These are phyloP conservation scores for Mesocricetus auratus DNA, from an alignment of 2,113 vertebrate species.

Conservation along the genomic window DNA sequence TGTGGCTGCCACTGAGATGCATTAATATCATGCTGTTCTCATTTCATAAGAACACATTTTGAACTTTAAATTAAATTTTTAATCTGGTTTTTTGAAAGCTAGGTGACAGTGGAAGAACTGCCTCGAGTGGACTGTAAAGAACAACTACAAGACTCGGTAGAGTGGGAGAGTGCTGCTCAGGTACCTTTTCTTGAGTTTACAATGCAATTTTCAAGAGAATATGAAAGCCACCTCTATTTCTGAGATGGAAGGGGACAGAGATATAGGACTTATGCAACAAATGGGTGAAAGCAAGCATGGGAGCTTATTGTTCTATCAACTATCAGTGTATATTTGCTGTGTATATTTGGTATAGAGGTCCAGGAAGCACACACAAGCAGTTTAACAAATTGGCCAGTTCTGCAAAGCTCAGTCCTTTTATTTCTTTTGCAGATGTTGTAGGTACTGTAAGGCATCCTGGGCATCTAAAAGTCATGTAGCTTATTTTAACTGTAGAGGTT, in stretches of 20 bases:
- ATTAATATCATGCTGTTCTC: not conserved
- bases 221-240: not conserved
- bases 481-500: constrained; percentile 21
- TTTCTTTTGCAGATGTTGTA: constrained; percentile 39
- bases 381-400: not conserved
- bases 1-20: not conserved
- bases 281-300: not conserved
- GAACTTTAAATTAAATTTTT: not conserved
- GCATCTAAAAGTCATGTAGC: constrained; percentile 26
- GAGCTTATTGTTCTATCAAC: not conserved
- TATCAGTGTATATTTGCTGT: not conserved
- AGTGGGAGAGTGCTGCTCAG: not conserved
- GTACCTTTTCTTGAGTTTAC: constrained; percentile 41
- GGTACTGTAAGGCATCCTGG: not conserved
- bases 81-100: constrained; percentile 1
- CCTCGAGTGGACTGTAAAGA: not conserved
- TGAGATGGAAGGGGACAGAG: not conserved
- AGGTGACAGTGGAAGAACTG: not conserved
- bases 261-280: not conserved
- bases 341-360: not conserved
- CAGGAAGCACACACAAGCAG: not conserved
- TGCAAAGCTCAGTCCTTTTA: not conserved
- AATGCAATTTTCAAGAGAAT: constrained; percentile 18
- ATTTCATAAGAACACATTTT: not conserved
- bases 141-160: not conserved